These are phyloP conservation scores for Dinomys branickii DNA, from an alignment of 2,113 vertebrate genomes.

Conservation along the genomic window DNA sequence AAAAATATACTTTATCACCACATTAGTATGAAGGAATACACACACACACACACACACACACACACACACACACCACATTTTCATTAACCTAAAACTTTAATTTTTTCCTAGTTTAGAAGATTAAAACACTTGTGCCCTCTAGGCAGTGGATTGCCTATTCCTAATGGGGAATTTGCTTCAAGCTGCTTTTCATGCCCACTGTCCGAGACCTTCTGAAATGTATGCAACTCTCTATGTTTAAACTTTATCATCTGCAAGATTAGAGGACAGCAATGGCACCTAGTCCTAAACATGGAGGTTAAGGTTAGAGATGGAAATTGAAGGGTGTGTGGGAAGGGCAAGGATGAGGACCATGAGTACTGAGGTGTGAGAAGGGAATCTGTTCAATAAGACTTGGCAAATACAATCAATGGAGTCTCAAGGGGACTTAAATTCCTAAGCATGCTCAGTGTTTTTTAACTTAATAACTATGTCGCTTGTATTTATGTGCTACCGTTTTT, in stretches of 20 bases:
- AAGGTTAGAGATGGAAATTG: not conserved
- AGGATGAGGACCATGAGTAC: not conserved
- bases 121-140: not conserved
- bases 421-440: not conserved
- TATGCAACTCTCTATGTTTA: not conserved
- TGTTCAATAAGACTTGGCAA: not conserved
- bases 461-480: not conserved
- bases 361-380: not conserved
- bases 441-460: not conserved
- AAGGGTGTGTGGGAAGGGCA: rapidly evolving
- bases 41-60: too few species aligned
- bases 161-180: not conserved
- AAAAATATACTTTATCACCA: not conserved
- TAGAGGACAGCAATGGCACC: not conserved
- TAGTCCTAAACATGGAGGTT: not conserved
- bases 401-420: not conserved
- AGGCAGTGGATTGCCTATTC: not conserved
- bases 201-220: not conserved
- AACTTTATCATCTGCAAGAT: not conserved
- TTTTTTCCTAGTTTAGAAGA: not conserved
- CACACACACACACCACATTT: too few species aligned
- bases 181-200: not conserved
- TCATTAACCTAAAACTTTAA: not conserved
- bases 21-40: not conserved
- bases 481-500: not conserved